phyloP scores from a whole-genome alignment of 1,140 invertebrate genomes.

The Oncopodura yosiiana region DNA sequence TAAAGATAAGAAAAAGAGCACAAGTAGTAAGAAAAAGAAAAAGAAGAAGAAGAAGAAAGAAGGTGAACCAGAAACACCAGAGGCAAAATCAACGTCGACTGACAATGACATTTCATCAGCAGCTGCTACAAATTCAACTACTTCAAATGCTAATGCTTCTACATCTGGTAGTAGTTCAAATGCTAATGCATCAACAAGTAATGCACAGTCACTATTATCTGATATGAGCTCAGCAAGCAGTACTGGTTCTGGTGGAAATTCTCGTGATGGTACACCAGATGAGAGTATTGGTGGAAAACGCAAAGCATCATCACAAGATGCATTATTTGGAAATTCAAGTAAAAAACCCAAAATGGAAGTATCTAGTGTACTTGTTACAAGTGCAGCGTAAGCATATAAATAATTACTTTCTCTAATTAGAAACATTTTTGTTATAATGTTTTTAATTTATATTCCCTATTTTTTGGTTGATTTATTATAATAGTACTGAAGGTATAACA shows the following conservation, averaged over 20 bases:
- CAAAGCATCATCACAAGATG: constrained; percentile 36
- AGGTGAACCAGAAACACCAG: constrained; percentile 32
- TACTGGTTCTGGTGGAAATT: constrained; percentile 22
- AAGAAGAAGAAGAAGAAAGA: constrained; percentile 35
- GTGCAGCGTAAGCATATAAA: constrained; percentile 29
- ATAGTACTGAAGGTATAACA: constrained; percentile 75
- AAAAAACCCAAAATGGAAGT: constrained; percentile 55
- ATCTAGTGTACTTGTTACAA: constrained; percentile 35
- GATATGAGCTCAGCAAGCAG: neutral
- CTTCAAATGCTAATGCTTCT: constrained; percentile 55
- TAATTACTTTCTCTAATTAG: neutral
- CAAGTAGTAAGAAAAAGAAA: constrained; percentile 33
- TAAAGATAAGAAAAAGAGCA: constrained; percentile 18
- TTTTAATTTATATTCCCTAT: constrained; percentile 2
- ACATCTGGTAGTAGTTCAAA: constrained; percentile 42
- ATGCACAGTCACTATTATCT: neutral
- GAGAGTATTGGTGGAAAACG: constrained; percentile 9
- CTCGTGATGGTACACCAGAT: constrained; percentile 35
- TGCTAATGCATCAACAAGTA: neutral
- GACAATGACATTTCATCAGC: constrained; percentile 52
- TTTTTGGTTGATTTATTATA: constrained; percentile 20
- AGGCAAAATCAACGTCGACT: constrained; percentile 31
- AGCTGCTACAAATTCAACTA: constrained; percentile 61
- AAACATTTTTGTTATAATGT: neutral
- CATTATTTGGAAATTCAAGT: constrained; percentile 41